phyloP scores from a whole-genome alignment of 2,113 vertebrate genomes.

The Cygnus atratus region DNA sequence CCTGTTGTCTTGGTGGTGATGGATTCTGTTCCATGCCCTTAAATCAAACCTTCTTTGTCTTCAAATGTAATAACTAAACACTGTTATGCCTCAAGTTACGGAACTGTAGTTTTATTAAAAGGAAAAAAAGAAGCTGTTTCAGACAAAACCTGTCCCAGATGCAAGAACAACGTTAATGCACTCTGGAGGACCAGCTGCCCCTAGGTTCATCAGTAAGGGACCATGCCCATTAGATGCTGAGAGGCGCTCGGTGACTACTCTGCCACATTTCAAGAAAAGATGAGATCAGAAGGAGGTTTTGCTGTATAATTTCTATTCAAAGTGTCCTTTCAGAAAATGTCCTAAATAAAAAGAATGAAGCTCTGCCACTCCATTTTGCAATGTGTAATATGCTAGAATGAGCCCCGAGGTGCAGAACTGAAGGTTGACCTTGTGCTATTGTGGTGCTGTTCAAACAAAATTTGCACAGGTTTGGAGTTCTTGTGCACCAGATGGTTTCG shows the following conservation, averaged over 20 bases:
- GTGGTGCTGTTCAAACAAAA: neutral
- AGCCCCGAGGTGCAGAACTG: neutral
- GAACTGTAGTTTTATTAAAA: neutral
- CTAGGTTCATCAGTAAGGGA: neutral
- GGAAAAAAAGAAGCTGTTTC: neutral
- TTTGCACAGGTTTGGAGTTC: neutral
- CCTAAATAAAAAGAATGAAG: neutral
- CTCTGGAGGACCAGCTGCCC: neutral
- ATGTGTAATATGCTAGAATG: neutral
- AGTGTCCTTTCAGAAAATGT: neutral
- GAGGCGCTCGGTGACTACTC: accelerated
- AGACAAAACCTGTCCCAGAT: neutral
- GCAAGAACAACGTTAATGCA: neutral
- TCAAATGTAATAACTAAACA: neutral
- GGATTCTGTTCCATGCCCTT: neutral
- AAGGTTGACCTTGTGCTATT: neutral
- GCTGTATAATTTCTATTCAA: neutral
- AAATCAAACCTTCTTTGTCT: neutral
- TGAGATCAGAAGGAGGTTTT: neutral
- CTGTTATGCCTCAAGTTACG: neutral
- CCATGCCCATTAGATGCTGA: accelerated
- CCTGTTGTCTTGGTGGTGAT: neutral
- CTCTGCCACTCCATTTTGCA: neutral
- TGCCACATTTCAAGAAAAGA: neutral
- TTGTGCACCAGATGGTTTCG: neutral